Conservation (phyloP, 2,888 invertebrate genomes). For the Branchipolynoe longqiensis region DNA sequence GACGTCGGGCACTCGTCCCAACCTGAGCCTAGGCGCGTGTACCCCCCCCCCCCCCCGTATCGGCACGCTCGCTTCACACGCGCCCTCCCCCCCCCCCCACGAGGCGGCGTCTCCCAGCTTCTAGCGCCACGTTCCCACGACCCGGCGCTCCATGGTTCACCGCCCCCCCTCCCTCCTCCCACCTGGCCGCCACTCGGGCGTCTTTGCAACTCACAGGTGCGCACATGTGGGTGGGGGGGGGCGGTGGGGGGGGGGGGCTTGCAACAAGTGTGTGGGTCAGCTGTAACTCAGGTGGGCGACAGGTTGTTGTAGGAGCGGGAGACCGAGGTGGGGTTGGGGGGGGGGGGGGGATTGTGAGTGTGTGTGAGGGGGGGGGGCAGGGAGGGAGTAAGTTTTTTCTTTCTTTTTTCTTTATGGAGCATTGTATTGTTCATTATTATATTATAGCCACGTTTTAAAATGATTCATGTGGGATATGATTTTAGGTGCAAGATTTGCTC, state of each 20-base stretch:
- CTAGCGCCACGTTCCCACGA: conserved; percentile 40
- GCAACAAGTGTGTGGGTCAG: neutral
- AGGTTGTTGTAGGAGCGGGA: neutral
- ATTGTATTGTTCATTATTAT: no score
- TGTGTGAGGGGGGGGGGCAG: no score
- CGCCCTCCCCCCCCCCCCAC: neutral
- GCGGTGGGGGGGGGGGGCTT: neutral
- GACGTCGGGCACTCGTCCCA: no score
- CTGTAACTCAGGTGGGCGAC: neutral
- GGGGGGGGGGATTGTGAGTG: no score
- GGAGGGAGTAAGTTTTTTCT: no score
- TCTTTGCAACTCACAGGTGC: no score
- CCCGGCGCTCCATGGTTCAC: no score
- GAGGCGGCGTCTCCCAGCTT: conserved; percentile 22
- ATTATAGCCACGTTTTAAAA: no score
- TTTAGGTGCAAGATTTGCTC: no score
- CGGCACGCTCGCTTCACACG: neutral
- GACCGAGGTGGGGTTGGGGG: neutral
- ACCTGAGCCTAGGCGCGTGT: no score
- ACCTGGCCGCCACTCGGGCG: conserved; percentile 19
- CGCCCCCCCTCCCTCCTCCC: neutral
- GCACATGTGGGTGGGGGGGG: neutral
- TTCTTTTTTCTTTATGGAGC: no score
- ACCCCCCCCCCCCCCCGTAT: neutral
- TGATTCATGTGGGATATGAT: no score